Percentiles rank a stretch among this genome's conserved stretches.
Conservation (phyloP, 92 coral and sea anemone species). For the Phenganax marumi region DNA sequence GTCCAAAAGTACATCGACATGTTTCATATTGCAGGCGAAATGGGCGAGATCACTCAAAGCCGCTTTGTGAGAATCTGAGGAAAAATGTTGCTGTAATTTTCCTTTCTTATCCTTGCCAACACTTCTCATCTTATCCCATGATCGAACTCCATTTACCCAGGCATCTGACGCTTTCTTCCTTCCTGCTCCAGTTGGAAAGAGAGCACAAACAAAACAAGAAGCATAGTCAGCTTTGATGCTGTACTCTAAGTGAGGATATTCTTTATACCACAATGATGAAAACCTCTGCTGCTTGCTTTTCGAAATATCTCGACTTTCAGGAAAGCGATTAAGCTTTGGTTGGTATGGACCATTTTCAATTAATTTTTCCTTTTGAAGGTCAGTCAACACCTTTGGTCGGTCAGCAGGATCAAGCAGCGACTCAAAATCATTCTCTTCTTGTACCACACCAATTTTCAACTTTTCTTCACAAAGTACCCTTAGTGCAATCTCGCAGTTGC, state of each 20-base stretch:
- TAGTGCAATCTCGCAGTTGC: too few species aligned
- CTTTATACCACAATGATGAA: not conserved
- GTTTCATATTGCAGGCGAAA: not conserved
- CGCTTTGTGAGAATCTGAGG: not conserved
- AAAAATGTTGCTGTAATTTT: slow-evolving; percentile 13
- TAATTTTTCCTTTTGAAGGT: not conserved
- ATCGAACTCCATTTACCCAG: not conserved
- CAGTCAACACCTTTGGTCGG: not conserved
- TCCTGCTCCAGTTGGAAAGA: slow-evolving; percentile 1
- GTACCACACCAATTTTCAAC: too few species aligned
- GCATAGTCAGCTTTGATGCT: slow-evolving; percentile 8
- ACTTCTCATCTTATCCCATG: slow-evolving; percentile 26
- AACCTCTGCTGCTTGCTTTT: not conserved
- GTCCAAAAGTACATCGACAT: slow-evolving; percentile 22
- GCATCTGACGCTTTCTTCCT: not conserved
- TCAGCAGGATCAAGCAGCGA: slow-evolving; percentile 28
- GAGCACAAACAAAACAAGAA: slow-evolving; percentile 16
- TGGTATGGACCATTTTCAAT: slow-evolving; percentile 28
- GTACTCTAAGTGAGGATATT: slow-evolving; percentile 22
- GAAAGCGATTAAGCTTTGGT: slow-evolving; percentile 1
- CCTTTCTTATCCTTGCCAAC: not conserved
- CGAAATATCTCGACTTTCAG: slow-evolving; percentile 2
- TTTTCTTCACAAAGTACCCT: too few species aligned
- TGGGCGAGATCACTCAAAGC: not conserved
- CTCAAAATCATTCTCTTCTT: too few species aligned